These are phyloP conservation scores for Phalacrocorax aristotelis DNA, from an alignment of 2,113 vertebrate genomes.

Conservation along the genomic window DNA sequence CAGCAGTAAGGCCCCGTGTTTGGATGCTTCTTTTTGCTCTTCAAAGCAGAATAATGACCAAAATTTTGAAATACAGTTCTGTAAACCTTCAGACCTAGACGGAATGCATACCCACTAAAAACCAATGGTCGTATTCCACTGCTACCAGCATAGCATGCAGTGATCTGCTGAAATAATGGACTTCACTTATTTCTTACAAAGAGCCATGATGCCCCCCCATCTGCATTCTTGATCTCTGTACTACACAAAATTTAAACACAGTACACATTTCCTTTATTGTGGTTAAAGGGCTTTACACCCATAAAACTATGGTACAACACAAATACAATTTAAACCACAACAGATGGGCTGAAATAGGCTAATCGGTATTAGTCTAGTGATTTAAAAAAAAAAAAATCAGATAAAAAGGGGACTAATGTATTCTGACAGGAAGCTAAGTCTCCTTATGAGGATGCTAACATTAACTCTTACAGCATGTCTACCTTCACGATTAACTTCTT, in stretches of 20 bases:
- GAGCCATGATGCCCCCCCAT: neutral
- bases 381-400: slow-evolving; percentile 68
- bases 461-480: slow-evolving; percentile 58
- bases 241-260: neutral
- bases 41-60: neutral
- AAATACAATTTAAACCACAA: slow-evolving; percentile 53
- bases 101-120: neutral
- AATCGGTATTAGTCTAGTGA: slow-evolving; percentile 78
- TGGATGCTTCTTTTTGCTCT: neutral
- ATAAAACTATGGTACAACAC: slow-evolving; percentile 16
- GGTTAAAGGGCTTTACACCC: slow-evolving; percentile 39
- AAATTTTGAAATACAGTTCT: neutral
- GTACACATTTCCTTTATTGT: neutral
- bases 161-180: neutral
- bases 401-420: slow-evolving; percentile 72
- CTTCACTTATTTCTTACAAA: neutral
- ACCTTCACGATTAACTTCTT: slow-evolving; percentile 36
- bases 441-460: slow-evolving; percentile 63
- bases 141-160: neutral
- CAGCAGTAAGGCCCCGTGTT: neutral
- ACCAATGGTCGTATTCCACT: neutral
- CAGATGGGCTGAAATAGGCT: slow-evolving; percentile 70
- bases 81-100: neutral
- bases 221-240: neutral
- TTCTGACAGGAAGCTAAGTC: slow-evolving; percentile 77